phyloP scores from a whole-genome alignment of 1,140 invertebrate species.

The Drosophila seguyi region DNA sequence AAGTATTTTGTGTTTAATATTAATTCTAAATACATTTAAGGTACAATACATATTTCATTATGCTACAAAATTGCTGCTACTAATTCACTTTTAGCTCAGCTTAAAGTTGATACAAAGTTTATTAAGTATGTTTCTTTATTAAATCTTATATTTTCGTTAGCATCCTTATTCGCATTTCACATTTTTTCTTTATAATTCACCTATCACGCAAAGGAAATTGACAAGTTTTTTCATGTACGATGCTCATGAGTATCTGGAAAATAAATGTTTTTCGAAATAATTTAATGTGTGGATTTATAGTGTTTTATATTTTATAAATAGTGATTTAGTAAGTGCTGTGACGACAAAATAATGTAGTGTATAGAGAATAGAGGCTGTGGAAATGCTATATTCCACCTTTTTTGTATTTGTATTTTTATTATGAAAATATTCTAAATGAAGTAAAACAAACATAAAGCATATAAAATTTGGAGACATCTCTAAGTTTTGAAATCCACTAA shows the following conservation, averaged over 20 bases:
- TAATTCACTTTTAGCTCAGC: slow-evolving; percentile 77
- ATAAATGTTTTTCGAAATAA: slow-evolving; percentile 7
- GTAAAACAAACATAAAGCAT: background rate
- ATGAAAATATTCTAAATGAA: background rate
- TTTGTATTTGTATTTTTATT: background rate
- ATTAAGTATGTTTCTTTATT: slow-evolving; percentile 65
- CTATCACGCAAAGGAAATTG: slow-evolving; percentile 85
- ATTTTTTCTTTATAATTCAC: slow-evolving; percentile 78
- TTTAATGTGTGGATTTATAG: background rate
- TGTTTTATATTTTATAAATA: background rate
- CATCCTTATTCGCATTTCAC: slow-evolving; percentile 45
- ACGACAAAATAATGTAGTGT: background rate
- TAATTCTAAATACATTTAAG: slow-evolving; percentile 80
- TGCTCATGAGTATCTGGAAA: slow-evolving; percentile 85
- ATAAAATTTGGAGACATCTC: too few species aligned
- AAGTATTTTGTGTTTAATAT: slow-evolving; percentile 75
- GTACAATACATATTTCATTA: slow-evolving; percentile 83
- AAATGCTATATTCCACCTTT: background rate
- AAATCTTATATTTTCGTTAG: slow-evolving; percentile 42
- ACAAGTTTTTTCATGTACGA: slow-evolving; percentile 85
- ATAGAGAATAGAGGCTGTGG: background rate
- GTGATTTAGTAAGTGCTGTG: background rate
- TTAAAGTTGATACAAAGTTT: slow-evolving; percentile 83
- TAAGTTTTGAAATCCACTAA: too few species aligned
- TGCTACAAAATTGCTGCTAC: slow-evolving; percentile 82